Percentiles rank a stretch among this genome's conserved stretches.
Evolutionary conservation across 1,140 invertebrate genomes (phyloP).

Genomic region (Drosophila simulans): DNA sequence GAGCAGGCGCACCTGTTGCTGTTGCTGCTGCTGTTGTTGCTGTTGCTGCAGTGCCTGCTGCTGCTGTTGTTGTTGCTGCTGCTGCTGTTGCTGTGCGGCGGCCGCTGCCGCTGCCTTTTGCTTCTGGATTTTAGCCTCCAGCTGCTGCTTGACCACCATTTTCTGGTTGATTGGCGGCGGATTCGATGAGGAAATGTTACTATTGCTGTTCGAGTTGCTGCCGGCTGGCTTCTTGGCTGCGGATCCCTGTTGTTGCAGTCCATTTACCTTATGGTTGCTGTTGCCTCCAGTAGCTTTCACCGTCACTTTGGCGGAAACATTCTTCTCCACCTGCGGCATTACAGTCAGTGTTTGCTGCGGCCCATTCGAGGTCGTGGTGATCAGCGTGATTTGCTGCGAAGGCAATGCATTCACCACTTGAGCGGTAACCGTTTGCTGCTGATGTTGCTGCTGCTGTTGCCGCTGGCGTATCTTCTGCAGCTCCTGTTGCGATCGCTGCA

Average conservation of each 20-base stretch:
- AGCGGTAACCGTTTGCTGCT: slow-evolving; percentile 69
- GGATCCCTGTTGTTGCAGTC: slow-evolving; percentile 38
- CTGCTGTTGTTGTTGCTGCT: slow-evolving; percentile 71
- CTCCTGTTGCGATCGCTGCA: slow-evolving; percentile 91
- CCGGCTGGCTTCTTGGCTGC: slow-evolving; percentile 15
- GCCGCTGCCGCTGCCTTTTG: slow-evolving; percentile 81
- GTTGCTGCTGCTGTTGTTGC: slow-evolving; percentile 70
- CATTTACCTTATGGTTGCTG: slow-evolving; percentile 30
- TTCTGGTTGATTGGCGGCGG: slow-evolving; percentile 81
- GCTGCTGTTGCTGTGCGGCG: slow-evolving; percentile 68
- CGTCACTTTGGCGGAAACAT: slow-evolving; percentile 67
- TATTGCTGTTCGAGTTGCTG: slow-evolving; percentile 10
- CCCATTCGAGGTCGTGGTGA: slow-evolving; percentile 79
- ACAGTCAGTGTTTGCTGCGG: slow-evolving; percentile 70
- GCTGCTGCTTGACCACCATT: slow-evolving; percentile 88
- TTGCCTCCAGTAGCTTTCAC: slow-evolving; percentile 37
- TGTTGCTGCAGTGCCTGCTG: slow-evolving; percentile 44
- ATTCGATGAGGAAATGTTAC: slow-evolving; percentile 19
- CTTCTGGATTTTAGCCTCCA: slow-evolving; percentile 89
- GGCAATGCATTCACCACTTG: slow-evolving; percentile 74
- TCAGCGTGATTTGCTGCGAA: slow-evolving; percentile 89
- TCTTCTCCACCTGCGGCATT: slow-evolving; percentile 65
- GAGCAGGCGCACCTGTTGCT: slow-evolving; percentile 70
- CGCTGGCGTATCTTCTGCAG: slow-evolving; percentile 87
- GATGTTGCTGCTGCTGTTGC: slow-evolving; percentile 73